phyloP scores from a whole-genome alignment of 2,888 invertebrate species.

The Thymelicus acteon region DNA sequence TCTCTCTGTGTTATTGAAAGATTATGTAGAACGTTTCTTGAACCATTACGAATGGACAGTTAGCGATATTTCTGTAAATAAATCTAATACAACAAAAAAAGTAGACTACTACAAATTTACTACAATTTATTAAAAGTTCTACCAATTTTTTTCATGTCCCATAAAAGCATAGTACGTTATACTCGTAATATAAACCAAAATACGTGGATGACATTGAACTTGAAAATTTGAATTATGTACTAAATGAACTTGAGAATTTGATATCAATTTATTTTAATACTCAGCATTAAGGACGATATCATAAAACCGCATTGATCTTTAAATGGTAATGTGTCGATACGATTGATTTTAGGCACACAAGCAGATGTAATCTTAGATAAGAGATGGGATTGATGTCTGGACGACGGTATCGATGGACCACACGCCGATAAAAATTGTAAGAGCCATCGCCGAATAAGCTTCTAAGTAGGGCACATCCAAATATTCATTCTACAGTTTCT shows the following conservation, averaged over 20 bases:
- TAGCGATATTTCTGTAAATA: no score
- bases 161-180: no score
- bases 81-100: no score
- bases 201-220: no score
- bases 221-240: no score
- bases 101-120: no score
- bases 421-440: slow-evolving; percentile 48
- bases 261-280: no score
- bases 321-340: slow-evolving; percentile 43
- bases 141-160: no score
- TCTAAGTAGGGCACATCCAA: slow-evolving; percentile 20
- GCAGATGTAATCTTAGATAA: slow-evolving; percentile 52
- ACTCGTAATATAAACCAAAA: no score
- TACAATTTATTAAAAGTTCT: no score
- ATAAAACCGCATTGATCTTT: slow-evolving; percentile 52
- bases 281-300: slow-evolving; percentile 42
- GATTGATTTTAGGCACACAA: slow-evolving; percentile 59
- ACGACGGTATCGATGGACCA: slow-evolving; percentile 65
- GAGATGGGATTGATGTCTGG: slow-evolving; percentile 56
- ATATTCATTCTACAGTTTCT: neutral
- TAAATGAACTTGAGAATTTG: no score
- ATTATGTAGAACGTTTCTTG: slow-evolving; percentile 27
- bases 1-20: neutral
- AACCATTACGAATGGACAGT: no score
- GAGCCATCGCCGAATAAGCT: slow-evolving; percentile 20